These are phyloP conservation scores for Oreochromis spilurus DNA, from an alignment of 2,113 vertebrate genomes.

Conservation along the genomic window DNA sequence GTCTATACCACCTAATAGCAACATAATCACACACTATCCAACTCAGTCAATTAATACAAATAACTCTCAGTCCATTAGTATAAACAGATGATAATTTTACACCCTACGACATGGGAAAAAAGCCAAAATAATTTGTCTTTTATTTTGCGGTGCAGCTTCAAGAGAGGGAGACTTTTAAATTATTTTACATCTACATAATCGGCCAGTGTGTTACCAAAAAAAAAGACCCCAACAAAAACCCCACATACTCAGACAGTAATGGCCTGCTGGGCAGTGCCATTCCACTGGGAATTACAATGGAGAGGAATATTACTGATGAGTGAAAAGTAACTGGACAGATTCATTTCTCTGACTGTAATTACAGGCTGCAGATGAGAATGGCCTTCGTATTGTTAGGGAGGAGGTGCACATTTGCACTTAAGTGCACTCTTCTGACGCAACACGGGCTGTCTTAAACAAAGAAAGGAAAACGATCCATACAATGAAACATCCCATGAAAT, in stretches of 20 bases:
- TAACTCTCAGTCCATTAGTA: constrained; percentile 51
- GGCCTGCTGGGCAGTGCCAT: constrained; percentile 56
- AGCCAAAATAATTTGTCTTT: constrained; percentile 31
- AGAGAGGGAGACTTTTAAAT: constrained; percentile 50
- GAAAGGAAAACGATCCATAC: neutral
- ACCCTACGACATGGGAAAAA: neutral
- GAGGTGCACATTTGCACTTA: constrained; percentile 49
- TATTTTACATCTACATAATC: constrained; percentile 62
- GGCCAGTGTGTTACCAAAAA: constrained; percentile 20
- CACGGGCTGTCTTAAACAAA: neutral
- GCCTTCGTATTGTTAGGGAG: constrained; percentile 36
- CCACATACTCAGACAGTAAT: constrained; percentile 45
- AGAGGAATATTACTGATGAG: constrained; percentile 63
- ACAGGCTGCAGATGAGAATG: constrained; percentile 51
- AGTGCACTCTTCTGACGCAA: constrained; percentile 26
- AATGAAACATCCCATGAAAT: neutral
- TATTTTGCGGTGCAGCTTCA: constrained; percentile 28
- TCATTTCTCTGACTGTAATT: constrained; percentile 66
- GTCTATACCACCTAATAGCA: constrained; percentile 28
- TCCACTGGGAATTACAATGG: constrained; percentile 61
- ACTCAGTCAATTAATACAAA: constrained; percentile 54
- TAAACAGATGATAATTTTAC: constrained; percentile 49
- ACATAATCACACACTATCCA: constrained; percentile 42
- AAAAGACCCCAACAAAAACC: neutral
- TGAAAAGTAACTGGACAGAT: constrained; percentile 65